These are phyloP conservation scores for Diloba caeruleocephala DNA, from an alignment of 2,888 invertebrate species.

Conservation along the genomic window DNA sequence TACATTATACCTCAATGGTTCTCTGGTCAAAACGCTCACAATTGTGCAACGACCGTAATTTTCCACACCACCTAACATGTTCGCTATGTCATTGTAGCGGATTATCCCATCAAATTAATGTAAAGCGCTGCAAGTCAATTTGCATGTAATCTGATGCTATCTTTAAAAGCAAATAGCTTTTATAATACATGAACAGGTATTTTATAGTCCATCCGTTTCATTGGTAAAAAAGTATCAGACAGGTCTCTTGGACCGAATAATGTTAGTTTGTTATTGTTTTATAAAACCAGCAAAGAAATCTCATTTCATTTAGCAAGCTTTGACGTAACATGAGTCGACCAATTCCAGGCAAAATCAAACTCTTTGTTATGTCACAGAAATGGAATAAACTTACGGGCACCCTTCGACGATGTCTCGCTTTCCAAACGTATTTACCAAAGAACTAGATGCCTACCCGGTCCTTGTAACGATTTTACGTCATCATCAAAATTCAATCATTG, in stretches of 20 bases:
- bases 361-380: conserved; percentile 5
- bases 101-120: conserved; percentile 14
- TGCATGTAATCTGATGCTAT: conserved; percentile 27
- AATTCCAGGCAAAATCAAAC: too few relatives aligned
- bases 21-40: conserved; percentile 8
- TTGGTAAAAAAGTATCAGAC: too few relatives aligned
- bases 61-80: conserved; percentile 4
- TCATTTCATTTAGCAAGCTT: too few relatives aligned
- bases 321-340: too few relatives aligned
- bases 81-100: not conserved
- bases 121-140: conserved; percentile 22
- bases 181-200: too few relatives aligned
- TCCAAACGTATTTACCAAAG: conserved; percentile 29
- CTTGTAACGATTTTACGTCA: conserved; percentile 23
- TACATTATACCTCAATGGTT: too few relatives aligned
- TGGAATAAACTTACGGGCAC: not conserved
- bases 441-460: not conserved
- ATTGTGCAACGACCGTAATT: conserved; percentile 21
- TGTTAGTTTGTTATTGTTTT: too few relatives aligned
- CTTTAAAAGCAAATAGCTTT: not conserved
- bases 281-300: too few relatives aligned
- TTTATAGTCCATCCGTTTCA: too few relatives aligned
- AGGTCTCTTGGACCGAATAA: too few relatives aligned
- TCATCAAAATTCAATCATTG: conserved; percentile 9
- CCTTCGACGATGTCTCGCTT: conserved; percentile 13